Conservation (phyloP, 2,888 invertebrate genomes). For the Eupithecia subfuscata region DNA sequence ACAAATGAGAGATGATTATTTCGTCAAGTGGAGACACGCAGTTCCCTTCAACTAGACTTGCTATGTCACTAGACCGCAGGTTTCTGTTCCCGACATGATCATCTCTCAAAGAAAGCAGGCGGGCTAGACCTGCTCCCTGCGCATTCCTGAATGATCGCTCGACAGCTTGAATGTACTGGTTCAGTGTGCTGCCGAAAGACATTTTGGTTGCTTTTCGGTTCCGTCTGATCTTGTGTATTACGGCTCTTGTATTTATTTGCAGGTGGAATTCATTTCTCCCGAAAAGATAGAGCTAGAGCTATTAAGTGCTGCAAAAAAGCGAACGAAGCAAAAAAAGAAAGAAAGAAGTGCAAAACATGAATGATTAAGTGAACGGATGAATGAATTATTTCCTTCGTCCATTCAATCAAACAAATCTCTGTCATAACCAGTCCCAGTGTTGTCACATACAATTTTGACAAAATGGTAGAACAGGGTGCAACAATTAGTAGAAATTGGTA, state of each 20-base stretch:
- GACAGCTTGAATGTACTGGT: conserved; percentile 78
- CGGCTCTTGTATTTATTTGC: neutral
- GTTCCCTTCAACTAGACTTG: conserved; percentile 87
- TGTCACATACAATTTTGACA: no score
- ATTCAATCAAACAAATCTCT: no score
- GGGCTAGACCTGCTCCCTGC: conserved; percentile 85
- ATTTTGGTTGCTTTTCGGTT: conserved; percentile 40
- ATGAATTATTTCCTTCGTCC: no score
- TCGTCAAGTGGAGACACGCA: conserved; percentile 90
- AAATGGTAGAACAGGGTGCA: no score
- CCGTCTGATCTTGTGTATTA: neutral
- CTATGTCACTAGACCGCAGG: conserved; percentile 88
- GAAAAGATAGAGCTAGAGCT: neutral
- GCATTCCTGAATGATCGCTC: conserved; percentile 85
- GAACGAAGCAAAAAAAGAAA: neutral
- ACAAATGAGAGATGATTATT: conserved; percentile 89
- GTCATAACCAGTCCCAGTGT: no score
- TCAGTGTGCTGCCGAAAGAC: conserved; percentile 59
- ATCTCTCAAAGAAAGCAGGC: conserved; percentile 86
- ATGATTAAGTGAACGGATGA: no score
- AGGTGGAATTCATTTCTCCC: neutral
- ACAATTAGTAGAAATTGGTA: no score
- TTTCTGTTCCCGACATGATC: conserved; percentile 89
- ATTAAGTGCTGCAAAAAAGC: neutral
- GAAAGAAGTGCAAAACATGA: no score